Base-by-base conservation (phyloP, 2,888 invertebrate genomes). In the Lithophane socia region DNA sequence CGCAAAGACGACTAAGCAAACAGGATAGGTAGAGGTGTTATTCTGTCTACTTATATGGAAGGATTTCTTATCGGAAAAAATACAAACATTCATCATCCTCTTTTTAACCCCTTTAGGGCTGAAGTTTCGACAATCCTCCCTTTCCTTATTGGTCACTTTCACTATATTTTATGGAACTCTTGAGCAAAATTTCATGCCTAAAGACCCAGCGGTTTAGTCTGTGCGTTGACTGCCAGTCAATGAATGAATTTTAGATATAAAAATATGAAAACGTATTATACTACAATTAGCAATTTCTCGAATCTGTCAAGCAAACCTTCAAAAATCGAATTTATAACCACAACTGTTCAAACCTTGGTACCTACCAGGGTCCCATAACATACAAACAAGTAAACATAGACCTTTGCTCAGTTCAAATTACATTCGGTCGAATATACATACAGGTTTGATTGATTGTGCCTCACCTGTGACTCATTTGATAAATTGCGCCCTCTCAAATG, bases 361-460 rank as follows among this genome's bases (percentile, higher is more conserved):
- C 71, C 52, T 72, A 83, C 71, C 52, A 86, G 83, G 78, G 47
- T 7, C 37, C 49, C 83, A 83, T 82, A 76, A 61, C 0, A n/a
- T 24, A 68, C 70, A 54, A 64, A 60, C 64, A 71, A 79, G 84
- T 84, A 64, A 52, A 61, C 21, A 60, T 21, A 66, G 21, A 49
- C 54, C 49, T 79, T 71, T 47, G 21, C 63, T 60, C 44, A 58
- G 37, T 61, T 54, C 70, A 67, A 83, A 83, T 86, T 52, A 83
- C 70, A 64, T 71, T 73, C 37, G n/a, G n/a, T n/a, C n/a, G 47
- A 78, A 56, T 58, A 84, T 24, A 70, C 37, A 58, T 64, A 42
- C 47, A 67, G 37, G 60, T 86, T 83, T 83, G 84, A 83, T 83
- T 83, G 65, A 79, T 86, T 84, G 49, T 3, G 56, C 67, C 44